phyloP scores from a whole-genome alignment of 2,797 vertebrate species.

The Lithobates sylvaticus region DNA sequence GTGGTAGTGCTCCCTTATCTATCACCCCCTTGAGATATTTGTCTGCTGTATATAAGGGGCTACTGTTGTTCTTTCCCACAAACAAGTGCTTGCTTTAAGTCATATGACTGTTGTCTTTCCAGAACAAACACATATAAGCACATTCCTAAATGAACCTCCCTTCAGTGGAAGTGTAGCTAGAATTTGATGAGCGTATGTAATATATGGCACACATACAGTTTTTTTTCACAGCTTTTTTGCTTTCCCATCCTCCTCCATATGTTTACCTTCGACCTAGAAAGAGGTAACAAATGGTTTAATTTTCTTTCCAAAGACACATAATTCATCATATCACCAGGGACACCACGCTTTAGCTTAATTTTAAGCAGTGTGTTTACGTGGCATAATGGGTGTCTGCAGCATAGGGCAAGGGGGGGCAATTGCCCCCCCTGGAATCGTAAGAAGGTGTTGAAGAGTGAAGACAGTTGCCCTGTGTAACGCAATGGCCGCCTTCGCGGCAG shows the following conservation, averaged over 20 bases:
- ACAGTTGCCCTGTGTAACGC: too few species aligned
- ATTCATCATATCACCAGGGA: too few species aligned
- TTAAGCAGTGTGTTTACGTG: too few species aligned
- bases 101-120: conserved; percentile 32
- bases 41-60: background rate
- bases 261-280: too few species aligned
- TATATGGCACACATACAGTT: background rate
- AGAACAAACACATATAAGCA: conserved; percentile 38
- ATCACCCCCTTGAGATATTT: conserved; percentile 43
- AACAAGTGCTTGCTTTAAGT: conserved; percentile 1
- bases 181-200: background rate
- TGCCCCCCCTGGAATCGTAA: too few species aligned
- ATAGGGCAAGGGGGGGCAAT: too few species aligned
- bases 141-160: conserved; percentile 7
- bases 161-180: background rate
- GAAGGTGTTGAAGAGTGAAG: too few species aligned
- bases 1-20: background rate
- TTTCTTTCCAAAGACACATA: too few species aligned
- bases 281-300: too few species aligned
- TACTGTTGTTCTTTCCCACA: conserved; percentile 42
- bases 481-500: too few species aligned
- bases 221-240: background rate
- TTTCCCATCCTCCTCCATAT: background rate
- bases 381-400: too few species aligned
- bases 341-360: too few species aligned